Conservation (phyloP, 2,888 invertebrate genomes). For the Lingula anatina region DNA sequence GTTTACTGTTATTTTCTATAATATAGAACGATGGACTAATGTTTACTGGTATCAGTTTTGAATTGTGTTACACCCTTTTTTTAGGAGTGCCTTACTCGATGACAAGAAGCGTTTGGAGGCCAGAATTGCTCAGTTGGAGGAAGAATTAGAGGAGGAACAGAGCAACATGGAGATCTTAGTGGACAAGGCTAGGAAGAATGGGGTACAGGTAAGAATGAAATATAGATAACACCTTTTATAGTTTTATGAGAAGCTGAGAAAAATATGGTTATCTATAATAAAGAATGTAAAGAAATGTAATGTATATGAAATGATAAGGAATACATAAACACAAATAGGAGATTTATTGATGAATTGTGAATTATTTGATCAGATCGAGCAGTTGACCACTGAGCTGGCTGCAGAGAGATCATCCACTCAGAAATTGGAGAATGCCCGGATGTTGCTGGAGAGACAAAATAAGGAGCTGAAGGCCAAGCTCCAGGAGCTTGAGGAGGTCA, state of each 20-base stretch:
- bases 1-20: too few relatives aligned
- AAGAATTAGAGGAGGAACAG: conserved; percentile 97
- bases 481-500: conserved; percentile 88
- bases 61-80: background rate
- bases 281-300: too few relatives aligned
- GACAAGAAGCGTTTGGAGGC: conserved; percentile 95
- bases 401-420: conserved; percentile 85
- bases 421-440: conserved; percentile 85
- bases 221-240: too few relatives aligned
- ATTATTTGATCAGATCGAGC: conserved; percentile 75
- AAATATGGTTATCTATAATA: too few relatives aligned
- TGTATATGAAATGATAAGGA: too few relatives aligned
- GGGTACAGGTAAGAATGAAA: too few relatives aligned
- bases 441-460: conserved; percentile 77
- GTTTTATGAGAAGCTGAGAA: too few relatives aligned
- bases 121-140: conserved; percentile 87
- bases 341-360: too few relatives aligned
- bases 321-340: too few relatives aligned
- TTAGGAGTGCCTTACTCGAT: conserved; percentile 57
- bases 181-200: conserved; percentile 77
- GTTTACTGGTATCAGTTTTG: background rate
- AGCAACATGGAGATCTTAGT: conserved; percentile 83
- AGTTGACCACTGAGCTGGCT: conserved; percentile 65
- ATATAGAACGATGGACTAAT: background rate
- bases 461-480: conserved; percentile 79